Evolutionary conservation across 2,797 vertebrate genomes (phyloP).

Genomic region (Antennarius maculatus): DNA sequence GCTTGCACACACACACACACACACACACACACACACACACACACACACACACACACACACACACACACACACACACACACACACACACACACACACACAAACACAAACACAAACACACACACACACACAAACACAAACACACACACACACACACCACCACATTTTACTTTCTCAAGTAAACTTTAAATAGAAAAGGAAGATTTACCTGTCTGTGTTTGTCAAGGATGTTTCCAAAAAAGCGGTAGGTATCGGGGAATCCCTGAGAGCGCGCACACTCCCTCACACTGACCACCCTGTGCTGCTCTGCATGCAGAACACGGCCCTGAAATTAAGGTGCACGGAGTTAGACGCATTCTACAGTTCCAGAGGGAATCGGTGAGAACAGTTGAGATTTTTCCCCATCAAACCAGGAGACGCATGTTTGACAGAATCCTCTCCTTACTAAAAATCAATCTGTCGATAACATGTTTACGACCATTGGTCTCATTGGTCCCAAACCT

Average conservation of each 20-base stretch:
- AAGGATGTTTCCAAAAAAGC: constrained; percentile 94
- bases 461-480: no score
- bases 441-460: not conserved
- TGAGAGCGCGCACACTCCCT: constrained; percentile 95
- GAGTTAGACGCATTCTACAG: not conserved
- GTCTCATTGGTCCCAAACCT: no score
- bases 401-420: not conserved
- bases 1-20: no score
- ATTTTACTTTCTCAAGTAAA: not conserved
- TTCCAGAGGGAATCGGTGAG: not conserved
- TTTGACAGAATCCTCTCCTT: not conserved
- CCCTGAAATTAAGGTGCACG: constrained; percentile 75
- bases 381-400: not conserved
- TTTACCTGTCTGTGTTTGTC: constrained; percentile 96
- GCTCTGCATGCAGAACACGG: constrained; percentile 93
- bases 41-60: no score
- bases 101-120: no score
- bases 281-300: constrained; percentile 96
- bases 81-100: no score
- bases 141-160: no score
- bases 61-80: no score
- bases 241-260: constrained; percentile 95
- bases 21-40: no score
- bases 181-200: not conserved
- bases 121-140: no score